Evolutionary conservation across 2,113 vertebrate genomes (phyloP).

Genomic region (Tinamus guttatus): DNA sequence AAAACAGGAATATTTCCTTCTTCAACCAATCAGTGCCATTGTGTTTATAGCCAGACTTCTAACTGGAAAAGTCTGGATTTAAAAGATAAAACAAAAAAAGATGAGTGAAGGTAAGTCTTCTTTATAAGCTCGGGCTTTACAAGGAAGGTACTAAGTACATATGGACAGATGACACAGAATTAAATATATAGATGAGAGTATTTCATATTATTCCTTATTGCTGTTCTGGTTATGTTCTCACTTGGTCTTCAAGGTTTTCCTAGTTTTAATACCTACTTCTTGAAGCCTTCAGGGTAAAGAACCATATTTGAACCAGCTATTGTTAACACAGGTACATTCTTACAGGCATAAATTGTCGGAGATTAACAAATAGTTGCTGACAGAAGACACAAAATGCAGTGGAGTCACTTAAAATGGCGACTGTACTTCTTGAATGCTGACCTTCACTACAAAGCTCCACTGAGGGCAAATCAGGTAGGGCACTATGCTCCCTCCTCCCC

Average conservation of each 20-base stretch:
- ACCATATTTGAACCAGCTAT: background rate
- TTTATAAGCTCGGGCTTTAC: background rate
- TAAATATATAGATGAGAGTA: background rate
- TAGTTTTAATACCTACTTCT: background rate
- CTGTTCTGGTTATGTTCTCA: background rate
- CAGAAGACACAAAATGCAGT: background rate
- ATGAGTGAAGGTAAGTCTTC: background rate
- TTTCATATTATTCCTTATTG: background rate
- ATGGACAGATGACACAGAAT: background rate
- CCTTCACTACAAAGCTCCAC: background rate
- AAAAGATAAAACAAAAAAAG: background rate
- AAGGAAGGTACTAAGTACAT: background rate
- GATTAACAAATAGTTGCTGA: constrained; percentile 11
- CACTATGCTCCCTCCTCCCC: background rate
- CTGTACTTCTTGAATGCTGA: background rate
- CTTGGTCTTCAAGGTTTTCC: background rate
- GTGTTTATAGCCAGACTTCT: background rate
- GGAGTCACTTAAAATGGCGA: background rate
- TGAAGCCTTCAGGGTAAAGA: background rate
- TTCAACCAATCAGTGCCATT: background rate
- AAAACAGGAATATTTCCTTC: background rate
- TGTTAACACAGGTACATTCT: background rate
- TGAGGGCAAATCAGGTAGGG: background rate
- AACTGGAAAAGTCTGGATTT: background rate
- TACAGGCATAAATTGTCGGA: background rate